Percentiles rank a stretch among this genome's conserved stretches.
Evolutionary conservation across 2,113 vertebrate genomes (phyloP).

Genomic region (Chaetodon trifascialis): DNA sequence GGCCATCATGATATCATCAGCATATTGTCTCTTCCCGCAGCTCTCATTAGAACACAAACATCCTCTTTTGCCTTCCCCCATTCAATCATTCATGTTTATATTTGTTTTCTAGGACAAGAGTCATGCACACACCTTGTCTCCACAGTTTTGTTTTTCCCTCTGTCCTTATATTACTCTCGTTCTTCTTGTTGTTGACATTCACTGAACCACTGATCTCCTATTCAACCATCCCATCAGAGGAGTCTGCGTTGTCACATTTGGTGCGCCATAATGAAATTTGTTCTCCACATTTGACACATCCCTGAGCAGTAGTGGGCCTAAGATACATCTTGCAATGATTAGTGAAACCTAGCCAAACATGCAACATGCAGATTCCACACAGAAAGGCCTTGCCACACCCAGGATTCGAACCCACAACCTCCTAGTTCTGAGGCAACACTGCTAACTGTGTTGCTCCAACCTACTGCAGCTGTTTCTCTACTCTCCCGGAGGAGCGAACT

Average conservation of each 20-base stretch:
- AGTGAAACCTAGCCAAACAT: too few relatives aligned
- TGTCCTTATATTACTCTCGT: neutral
- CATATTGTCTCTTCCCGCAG: constrained; percentile 43
- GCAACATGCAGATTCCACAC: too few relatives aligned
- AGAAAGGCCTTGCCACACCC: too few relatives aligned
- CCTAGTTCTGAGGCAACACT: too few relatives aligned
- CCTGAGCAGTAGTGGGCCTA: too few relatives aligned
- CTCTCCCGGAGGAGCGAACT: constrained; percentile 27
- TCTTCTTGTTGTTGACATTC: neutral
- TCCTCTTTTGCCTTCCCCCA: neutral
- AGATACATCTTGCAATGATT: too few relatives aligned
- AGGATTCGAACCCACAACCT: too few relatives aligned
- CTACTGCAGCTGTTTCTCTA: constrained; percentile 8
- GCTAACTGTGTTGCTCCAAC: too few relatives aligned
- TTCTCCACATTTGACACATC: too few relatives aligned
- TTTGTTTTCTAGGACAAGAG: neutral
- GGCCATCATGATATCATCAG: constrained; percentile 52
- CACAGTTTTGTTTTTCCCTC: neutral
- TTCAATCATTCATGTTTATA: constrained; percentile 8
- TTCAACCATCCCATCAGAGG: constrained; percentile 8
- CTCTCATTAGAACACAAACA: constrained; percentile 54
- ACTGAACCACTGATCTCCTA: constrained; percentile 5
- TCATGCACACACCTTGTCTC: neutral
- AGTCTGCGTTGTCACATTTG: too few relatives aligned
- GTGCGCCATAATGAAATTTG: too few relatives aligned